These are phyloP conservation scores for Aporophyla lueneburgensis DNA, from an alignment of 2,888 invertebrate genomes.

Conservation along the genomic window DNA sequence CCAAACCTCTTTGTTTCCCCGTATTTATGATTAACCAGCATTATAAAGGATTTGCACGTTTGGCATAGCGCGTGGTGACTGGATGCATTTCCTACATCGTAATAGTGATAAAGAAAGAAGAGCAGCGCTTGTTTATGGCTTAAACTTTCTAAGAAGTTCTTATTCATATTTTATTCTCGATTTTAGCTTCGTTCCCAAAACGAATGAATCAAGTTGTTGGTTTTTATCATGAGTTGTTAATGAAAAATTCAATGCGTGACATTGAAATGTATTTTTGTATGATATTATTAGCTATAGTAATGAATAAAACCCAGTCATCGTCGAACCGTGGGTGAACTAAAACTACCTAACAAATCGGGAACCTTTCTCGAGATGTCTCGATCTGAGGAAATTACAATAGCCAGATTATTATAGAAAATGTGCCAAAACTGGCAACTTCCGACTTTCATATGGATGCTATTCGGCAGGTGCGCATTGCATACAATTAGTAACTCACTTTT, in stretches of 20 bases:
- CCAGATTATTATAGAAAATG: neutral
- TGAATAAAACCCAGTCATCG: conserved; percentile 32
- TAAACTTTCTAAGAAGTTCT: conserved; percentile 25
- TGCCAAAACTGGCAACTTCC: neutral
- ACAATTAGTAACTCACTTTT: neutral
- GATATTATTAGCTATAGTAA: conserved; percentile 51
- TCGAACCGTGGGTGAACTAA: conserved; percentile 11
- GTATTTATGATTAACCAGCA: conserved; percentile 78
- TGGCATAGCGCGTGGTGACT: conserved; percentile 60
- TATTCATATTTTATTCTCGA: conserved; percentile 31
- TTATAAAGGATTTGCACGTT: conserved; percentile 66
- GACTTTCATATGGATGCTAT: neutral
- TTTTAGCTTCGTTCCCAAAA: conserved; percentile 13
- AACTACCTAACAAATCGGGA: conserved; percentile 12
- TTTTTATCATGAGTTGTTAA: conserved; percentile 40
- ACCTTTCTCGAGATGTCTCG: conserved; percentile 4
- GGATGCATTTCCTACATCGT: conserved; percentile 41
- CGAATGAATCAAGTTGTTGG: conserved; percentile 44
- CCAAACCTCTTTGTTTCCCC: conserved; percentile 85
- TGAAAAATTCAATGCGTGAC: conserved; percentile 45
- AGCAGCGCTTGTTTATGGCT: conserved; percentile 33
- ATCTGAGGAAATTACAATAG: neutral
- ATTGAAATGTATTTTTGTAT: conserved; percentile 50
- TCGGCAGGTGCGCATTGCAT: conserved; percentile 1
- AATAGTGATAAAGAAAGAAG: conserved; percentile 24